These are phyloP conservation scores for Microctonus hyperodae DNA, from an alignment of 2,888 invertebrate species.

Conservation along the genomic window DNA sequence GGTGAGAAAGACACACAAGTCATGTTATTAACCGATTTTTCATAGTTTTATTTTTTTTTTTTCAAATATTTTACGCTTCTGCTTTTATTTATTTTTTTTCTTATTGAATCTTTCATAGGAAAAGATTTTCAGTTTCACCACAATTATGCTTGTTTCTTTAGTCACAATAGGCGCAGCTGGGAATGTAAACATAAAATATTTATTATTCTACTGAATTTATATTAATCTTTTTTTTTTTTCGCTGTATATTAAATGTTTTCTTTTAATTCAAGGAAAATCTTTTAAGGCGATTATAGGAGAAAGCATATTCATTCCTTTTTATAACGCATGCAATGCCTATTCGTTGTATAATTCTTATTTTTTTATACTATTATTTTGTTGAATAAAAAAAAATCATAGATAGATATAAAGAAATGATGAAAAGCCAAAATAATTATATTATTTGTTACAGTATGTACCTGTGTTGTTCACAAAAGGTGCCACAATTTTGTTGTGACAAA, in stretches of 20 bases:
- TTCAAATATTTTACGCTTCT: constrained; percentile 35
- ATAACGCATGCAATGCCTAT: constrained; percentile 28
- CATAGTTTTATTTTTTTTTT: constrained; percentile 41
- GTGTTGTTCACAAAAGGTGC: constrained; percentile 99
- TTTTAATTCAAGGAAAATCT: not conserved
- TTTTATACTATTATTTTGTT: constrained; percentile 27
- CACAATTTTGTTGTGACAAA: constrained; percentile 97
- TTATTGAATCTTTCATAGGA: not conserved
- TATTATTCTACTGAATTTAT: not conserved
- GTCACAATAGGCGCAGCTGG: not conserved
- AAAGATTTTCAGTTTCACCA: not conserved
- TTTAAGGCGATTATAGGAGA: not conserved
- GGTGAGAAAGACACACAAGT: constrained; percentile 71
- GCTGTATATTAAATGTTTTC: not conserved
- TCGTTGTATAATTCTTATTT: constrained; percentile 12
- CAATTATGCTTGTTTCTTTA: not conserved
- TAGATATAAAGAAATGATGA: not conserved
- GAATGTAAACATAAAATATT: not conserved
- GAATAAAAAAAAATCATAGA: constrained; percentile 20
- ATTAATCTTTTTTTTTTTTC: no score
- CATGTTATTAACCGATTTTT: constrained; percentile 62
- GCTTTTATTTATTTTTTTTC: not conserved
- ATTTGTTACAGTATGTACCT: constrained; percentile 87
- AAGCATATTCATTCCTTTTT: not conserved
- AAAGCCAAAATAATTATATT: constrained; percentile 32